Percentiles rank a stretch among this genome's conserved stretches.
phyloP scores from a whole-genome alignment of 2,888 invertebrate genomes.

The Eilema caniola region DNA sequence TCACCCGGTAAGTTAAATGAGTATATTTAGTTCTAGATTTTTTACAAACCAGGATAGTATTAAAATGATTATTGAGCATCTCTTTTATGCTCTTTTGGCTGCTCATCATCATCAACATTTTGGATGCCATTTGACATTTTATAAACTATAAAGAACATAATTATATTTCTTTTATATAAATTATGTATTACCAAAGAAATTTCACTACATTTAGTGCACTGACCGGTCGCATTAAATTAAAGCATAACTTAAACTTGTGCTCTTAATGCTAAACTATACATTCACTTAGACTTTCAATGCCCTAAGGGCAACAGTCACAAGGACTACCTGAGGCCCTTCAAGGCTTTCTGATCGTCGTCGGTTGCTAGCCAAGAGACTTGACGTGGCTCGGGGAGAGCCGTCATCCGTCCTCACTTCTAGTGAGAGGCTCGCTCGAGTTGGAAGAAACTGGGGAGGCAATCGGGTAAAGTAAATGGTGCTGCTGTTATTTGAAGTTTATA shows the following conservation, averaged over 20 bases:
- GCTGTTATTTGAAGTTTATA: neutral
- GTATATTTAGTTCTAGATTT: no score
- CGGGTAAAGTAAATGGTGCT: constrained; percentile 18
- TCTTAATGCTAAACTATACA: neutral
- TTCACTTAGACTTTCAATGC: constrained; percentile 22
- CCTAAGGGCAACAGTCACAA: constrained; percentile 42
- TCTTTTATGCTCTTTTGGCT: no score
- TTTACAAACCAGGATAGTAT: no score
- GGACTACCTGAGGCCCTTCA: constrained; percentile 85
- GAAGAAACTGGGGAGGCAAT: constrained; percentile 79
- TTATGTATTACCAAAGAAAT: neutral
- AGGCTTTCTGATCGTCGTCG: constrained; percentile 87
- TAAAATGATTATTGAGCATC: no score
- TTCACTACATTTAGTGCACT: neutral
- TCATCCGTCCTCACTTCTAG: constrained; percentile 87
- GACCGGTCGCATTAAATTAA: neutral
- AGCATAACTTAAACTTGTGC: constrained; percentile 10
- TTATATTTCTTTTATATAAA: no score
- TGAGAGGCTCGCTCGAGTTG: constrained; percentile 88
- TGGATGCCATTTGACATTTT: no score
- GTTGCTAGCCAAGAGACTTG: constrained; percentile 80
- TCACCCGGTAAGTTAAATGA: no score
- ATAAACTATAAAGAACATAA: no score
- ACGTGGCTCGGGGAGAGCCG: constrained; percentile 73
- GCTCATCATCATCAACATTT: no score